phyloP scores from a whole-genome alignment of 1,140 invertebrate genomes.

The Cataglyphis hispanica region DNA sequence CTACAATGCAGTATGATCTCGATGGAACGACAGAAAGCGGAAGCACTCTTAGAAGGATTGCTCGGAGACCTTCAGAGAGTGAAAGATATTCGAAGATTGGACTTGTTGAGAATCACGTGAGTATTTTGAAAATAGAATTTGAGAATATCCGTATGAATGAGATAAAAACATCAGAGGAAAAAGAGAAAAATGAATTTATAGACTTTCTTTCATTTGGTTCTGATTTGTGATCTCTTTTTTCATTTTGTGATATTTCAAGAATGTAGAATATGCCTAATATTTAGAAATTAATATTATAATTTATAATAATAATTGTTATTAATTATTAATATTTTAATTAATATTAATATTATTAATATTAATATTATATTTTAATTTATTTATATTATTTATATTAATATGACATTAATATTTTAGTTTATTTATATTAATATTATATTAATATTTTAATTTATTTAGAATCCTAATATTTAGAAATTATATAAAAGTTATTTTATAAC shows the following conservation, averaged over 20 bases:
- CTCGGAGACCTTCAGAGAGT: neutral
- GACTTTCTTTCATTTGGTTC: neutral
- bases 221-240: neutral
- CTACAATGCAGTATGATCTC: neutral
- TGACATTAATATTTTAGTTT: too few species aligned
- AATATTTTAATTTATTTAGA: too few species aligned
- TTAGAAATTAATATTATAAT: neutral
- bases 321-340: too few species aligned
- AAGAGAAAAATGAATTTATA: neutral
- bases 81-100: neutral
- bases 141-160: neutral
- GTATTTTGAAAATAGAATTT: conserved; percentile 10
- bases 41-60: neutral
- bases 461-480: neutral
- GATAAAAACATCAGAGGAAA: neutral
- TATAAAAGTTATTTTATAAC: neutral
- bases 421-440: too few species aligned
- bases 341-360: too few species aligned
- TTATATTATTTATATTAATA: too few species aligned
- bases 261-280: neutral
- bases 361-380: too few species aligned
- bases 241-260: neutral
- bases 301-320: too few species aligned
- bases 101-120: conserved; percentile 22
- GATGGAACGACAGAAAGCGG: neutral